Conservation (phyloP, 53 echinoderm and acorn worm species). For the Paracentrotus lividus region DNA sequence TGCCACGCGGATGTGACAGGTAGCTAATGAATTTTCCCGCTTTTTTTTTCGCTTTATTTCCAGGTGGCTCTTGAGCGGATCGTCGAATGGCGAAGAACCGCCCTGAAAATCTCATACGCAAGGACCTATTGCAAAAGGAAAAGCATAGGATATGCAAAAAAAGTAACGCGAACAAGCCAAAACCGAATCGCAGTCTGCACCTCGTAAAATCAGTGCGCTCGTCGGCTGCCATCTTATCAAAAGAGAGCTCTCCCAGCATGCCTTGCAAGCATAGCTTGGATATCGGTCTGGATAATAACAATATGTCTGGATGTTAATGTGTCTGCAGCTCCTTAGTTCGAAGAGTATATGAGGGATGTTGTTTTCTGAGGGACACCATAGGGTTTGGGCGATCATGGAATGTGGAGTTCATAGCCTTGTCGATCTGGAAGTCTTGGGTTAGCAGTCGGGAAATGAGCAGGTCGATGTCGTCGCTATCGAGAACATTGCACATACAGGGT, state of each 20-base stretch:
- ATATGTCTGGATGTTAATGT: constrained; percentile 13
- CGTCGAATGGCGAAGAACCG: not conserved
- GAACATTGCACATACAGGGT: not conserved
- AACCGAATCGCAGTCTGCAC: constrained; percentile 11
- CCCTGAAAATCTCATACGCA: not conserved
- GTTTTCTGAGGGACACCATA: not conserved
- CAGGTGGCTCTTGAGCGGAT: not conserved
- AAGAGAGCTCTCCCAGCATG: constrained; percentile 7
- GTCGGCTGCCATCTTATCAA: constrained; percentile 24
- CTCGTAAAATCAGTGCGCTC: constrained; percentile 30
- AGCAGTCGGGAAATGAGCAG: not conserved
- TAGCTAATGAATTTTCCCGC: not conserved
- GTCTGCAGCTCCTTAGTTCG: not conserved
- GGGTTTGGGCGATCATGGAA: not conserved
- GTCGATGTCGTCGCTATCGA: not conserved
- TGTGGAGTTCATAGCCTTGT: not conserved
- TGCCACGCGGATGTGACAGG: not conserved
- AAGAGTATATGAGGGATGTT: not conserved
- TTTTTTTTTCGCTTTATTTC: not conserved
- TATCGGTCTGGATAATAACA: constrained; percentile 7
- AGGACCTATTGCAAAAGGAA: not conserved
- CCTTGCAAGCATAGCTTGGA: not conserved
- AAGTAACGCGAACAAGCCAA: not conserved
- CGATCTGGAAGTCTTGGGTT: not conserved
- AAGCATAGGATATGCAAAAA: not conserved